Evolutionary conservation across 92 coral and sea anemone genomes (phyloP), one percentile per base, ranked within the genome.

Genomic region (Meandrina meandrites): DNA sequence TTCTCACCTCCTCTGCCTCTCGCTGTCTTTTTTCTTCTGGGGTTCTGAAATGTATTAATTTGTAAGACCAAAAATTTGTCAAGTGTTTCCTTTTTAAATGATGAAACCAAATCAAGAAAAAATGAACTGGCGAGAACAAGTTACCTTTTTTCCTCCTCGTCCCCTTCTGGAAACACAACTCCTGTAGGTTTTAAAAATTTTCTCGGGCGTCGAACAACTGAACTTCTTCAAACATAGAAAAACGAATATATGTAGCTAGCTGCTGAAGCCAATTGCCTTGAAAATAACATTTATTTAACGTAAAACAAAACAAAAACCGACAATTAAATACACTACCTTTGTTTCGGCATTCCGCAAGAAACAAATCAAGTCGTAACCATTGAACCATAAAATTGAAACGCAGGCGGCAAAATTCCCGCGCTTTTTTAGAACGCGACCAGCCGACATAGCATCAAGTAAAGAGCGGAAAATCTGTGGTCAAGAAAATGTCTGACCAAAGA

Each of bases 401-500:
- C 79, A 32, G 13, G 51, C 51, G 22, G 54, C 35, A 42, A 72
- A 75, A 75, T 75, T 75, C 58, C 79, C 54, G 21, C 21, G 50
- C 77, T 0, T 35, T 35, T n/a, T n/a, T n/a, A n/a, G n/a, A n/a
- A n/a, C n/a, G n/a, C n/a, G n/a, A n/a, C n/a, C n/a, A n/a, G n/a
- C n/a, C n/a, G n/a, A n/a, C n/a, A n/a, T n/a, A n/a, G 32, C 42
- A 35, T 31, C 77, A 72, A 40, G 18, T 40, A 75, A 17, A 47
- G 35, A 24, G 79, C 60, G 36, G 58, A 13, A 75, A 75, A 45
- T 75, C 42, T 45, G 58, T 40, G 79, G 79, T 45, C 30, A 75
- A 45, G 17, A 45, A 75, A 45, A 75, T 75, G 79, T 75, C 79
- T 75, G 34, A 75, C 58, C 24, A 42, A 75, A 75, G 79, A 75